phyloP scores from a whole-genome alignment of 2,888 invertebrate species.

The Diadromus collaris region DNA sequence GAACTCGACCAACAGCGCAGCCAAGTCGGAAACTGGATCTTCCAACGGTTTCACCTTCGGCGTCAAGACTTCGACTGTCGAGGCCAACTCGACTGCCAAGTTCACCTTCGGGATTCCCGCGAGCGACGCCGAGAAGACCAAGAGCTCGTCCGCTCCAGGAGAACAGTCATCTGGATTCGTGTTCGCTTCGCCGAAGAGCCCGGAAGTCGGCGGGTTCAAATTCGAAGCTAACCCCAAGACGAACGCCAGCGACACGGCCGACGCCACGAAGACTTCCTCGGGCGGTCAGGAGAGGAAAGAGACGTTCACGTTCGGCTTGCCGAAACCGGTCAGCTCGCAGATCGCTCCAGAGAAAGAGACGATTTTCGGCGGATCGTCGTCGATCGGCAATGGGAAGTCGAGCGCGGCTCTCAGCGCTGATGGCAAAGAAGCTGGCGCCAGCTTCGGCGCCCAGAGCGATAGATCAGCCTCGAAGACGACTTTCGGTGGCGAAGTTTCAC shows the following conservation, averaged over 20 bases:
- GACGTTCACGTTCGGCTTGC: conserved; percentile 46
- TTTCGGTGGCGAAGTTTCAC: conserved; percentile 16
- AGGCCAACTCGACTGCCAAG: conserved; percentile 26
- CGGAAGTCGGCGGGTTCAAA: conserved; percentile 56
- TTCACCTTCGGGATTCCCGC: conserved; percentile 73
- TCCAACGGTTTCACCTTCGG: conserved; percentile 79
- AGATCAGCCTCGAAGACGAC: conserved; percentile 3
- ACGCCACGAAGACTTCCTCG: conserved; percentile 14
- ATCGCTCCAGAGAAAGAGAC: conserved; percentile 33
- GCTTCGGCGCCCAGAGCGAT: conserved; percentile 13
- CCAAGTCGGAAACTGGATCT: conserved; percentile 62
- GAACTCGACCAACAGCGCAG: conserved; percentile 44
- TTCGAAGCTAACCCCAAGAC: conserved; percentile 38
- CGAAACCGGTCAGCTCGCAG: conserved; percentile 28
- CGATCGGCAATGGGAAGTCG: conserved; percentile 24
- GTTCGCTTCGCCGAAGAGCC: conserved; percentile 69
- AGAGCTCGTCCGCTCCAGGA: not conserved
- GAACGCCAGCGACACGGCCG: conserved; percentile 38
- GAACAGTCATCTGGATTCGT: conserved; percentile 64
- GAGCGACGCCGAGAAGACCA: conserved; percentile 38
- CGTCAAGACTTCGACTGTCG: conserved; percentile 56
- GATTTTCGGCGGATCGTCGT: conserved; percentile 7
- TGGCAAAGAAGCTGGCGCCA: not conserved
- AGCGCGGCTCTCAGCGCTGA: conserved; percentile 65
- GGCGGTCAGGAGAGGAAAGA: conserved; percentile 58